phyloP scores from a whole-genome alignment of 2,113 vertebrate genomes.

The Pogona vitticeps region DNA sequence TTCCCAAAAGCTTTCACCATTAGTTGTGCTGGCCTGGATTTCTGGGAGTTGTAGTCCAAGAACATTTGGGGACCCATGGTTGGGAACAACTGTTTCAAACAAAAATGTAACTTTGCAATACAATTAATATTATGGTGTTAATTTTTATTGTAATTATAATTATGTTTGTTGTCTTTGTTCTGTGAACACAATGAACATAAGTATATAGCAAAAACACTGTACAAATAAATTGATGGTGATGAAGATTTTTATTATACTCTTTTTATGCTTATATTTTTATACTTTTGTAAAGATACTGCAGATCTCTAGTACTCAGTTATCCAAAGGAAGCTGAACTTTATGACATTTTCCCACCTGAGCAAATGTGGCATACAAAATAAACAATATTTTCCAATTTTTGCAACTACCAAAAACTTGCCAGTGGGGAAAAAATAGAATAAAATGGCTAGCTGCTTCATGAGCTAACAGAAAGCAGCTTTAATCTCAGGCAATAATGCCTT shows the following conservation, averaged over 20 bases:
- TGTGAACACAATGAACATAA: no score
- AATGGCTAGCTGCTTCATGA: not conserved
- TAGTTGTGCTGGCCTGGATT: no score
- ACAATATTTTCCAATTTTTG: slow-evolving; percentile 8
- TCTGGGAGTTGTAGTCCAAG: no score
- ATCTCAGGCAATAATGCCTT: slow-evolving; percentile 1
- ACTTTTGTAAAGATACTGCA: not conserved
- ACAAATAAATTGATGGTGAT: no score
- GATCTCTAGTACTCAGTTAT: not conserved
- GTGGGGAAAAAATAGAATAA: not conserved
- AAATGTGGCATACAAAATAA: not conserved
- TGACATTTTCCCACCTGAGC: not conserved
- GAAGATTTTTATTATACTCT: not conserved
- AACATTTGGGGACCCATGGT: no score
- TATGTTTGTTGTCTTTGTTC: no score
- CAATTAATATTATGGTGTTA: no score
- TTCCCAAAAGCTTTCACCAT: no score
- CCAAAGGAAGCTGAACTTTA: not conserved
- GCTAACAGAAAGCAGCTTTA: slow-evolving; percentile 3
- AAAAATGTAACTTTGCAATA: no score
- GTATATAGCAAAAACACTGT: no score
- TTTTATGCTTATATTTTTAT: not conserved
- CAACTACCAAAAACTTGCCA: slow-evolving; percentile 1
- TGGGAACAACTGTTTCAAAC: no score
- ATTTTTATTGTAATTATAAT: no score